These are phyloP conservation scores for Paratilapia polleni DNA, from an alignment of 2,113 vertebrate species.

Conservation along the genomic window DNA sequence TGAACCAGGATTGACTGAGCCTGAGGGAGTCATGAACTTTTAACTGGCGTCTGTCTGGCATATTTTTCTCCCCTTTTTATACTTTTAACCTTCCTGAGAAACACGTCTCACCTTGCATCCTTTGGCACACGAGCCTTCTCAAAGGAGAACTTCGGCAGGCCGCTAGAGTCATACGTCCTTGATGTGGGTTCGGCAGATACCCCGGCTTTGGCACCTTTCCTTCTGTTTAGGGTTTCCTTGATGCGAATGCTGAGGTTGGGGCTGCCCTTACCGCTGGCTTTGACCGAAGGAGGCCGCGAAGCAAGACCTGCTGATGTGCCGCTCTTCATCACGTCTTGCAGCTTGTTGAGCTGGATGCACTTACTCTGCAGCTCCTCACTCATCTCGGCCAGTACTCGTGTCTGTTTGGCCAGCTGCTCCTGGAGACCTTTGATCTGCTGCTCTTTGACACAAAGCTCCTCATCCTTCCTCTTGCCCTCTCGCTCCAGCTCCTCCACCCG, in stretches of 20 bases:
- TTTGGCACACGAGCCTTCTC: slow-evolving; percentile 90
- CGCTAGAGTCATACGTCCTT: slow-evolving; percentile 82
- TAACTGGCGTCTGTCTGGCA: background rate
- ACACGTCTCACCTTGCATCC: slow-evolving; percentile 85
- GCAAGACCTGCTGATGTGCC: background rate
- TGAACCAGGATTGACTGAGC: background rate
- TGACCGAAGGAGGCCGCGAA: slow-evolving; percentile 63
- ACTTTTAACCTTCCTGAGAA: background rate
- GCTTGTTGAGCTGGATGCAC: slow-evolving; percentile 86
- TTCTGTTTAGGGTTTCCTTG: slow-evolving; percentile 78
- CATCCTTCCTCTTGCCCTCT: slow-evolving; percentile 84
- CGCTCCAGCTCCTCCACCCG: slow-evolving; percentile 86
- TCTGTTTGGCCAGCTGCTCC: slow-evolving; percentile 85
- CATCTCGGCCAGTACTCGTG: slow-evolving; percentile 82
- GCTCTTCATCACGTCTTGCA: slow-evolving; percentile 84
- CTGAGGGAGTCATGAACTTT: background rate
- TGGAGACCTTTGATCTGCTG: slow-evolving; percentile 82
- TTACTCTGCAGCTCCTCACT: slow-evolving; percentile 88
- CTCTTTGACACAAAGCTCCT: slow-evolving; percentile 82
- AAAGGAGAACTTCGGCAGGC: slow-evolving; percentile 86
- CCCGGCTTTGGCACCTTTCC: slow-evolving; percentile 91
- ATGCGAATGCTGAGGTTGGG: slow-evolving; percentile 73
- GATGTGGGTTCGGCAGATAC: slow-evolving; percentile 92
- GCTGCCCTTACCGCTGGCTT: slow-evolving; percentile 61
- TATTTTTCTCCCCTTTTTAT: background rate